Evolutionary conservation across 2,113 vertebrate species (phyloP).

Genomic region (Campylomormyrus numenius): DNA sequence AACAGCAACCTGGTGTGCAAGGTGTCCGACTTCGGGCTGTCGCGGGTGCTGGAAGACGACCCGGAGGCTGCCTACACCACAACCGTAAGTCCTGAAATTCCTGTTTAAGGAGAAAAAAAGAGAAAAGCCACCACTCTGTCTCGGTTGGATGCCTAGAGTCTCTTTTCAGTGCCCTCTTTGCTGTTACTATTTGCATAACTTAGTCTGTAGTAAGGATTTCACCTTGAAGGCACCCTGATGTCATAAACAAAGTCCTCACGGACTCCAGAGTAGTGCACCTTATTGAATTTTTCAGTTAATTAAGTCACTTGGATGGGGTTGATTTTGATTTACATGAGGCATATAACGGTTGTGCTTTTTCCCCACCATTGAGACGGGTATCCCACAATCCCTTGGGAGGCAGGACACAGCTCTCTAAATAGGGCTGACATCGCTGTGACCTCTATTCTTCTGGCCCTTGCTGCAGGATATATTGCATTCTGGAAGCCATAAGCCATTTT

Average conservation of each 20-base stretch:
- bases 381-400: slow-evolving; percentile 9
- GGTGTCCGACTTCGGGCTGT: slow-evolving; percentile 94
- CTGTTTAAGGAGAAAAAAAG: slow-evolving; percentile 25
- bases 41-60: slow-evolving; percentile 83
- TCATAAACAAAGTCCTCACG: background rate
- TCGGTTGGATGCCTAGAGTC: background rate
- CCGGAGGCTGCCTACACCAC: slow-evolving; percentile 60
- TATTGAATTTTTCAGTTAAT: slow-evolving; percentile 10
- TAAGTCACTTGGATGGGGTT: background rate
- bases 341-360: background rate
- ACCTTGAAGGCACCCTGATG: background rate
- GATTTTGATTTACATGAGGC: slow-evolving; percentile 4
- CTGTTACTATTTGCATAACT: background rate
- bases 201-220: background rate
- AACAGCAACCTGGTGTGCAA: slow-evolving; percentile 92
- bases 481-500: slow-evolving; percentile 24
- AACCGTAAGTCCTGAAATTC: slow-evolving; percentile 57
- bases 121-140: too few species aligned
- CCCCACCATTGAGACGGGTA: background rate
- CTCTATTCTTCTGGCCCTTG: slow-evolving; percentile 24
- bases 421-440: slow-evolving; percentile 14
- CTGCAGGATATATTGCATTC: slow-evolving; percentile 26
- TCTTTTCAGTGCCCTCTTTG: background rate
- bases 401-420: slow-evolving; percentile 12
- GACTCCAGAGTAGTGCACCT: background rate